Evolutionary conservation across 2,113 vertebrate species (phyloP), one percentile per base, ranked within the genome.

Genomic region (Saccopteryx leptura): DNA sequence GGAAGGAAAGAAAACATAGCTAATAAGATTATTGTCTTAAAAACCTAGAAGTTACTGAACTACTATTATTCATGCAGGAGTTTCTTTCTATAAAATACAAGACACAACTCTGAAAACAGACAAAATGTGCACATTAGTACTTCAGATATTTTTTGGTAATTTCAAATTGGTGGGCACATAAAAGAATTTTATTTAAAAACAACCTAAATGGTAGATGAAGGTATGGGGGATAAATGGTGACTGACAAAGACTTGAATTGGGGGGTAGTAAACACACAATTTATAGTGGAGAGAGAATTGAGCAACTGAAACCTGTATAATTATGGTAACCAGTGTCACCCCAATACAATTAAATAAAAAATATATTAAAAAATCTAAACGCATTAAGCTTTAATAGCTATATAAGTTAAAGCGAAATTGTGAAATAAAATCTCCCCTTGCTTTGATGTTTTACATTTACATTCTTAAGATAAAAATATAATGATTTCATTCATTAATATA

Each of bases 11-110:
- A 96, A 95, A 46, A 94, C 56, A 80, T 4, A 85, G 48, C 80
- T 86, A 93, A 79, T 96, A 95, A 96, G 94, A 90, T 81, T 7
- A 14, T 76, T 26, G 5, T 82, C 31, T n/a, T 23, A 65, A 48
- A 10, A 92, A 89, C 58, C 71, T 39, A 52, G 5, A 81, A 82
- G 21, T 74, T 79, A 50, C 21, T 48, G 60, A 92, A 24, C 17
- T 71, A 0, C 56, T 86, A 88, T 50, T 11, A 80, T 1, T 1
- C 26, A 75, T 15, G 23, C 13, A 88, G 56, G 56, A 75, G 9
- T 19, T 60, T 68, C 8, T 68, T 63, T 9, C 24, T 18, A 11
- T 23, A 48, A 63, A 33, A 83, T 71, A 63, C 1, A 79, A 79
- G 21, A 46, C 33, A 63, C 0, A 12, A 1, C 13, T 8, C 24